Base-by-base conservation (phyloP, 2,888 invertebrate species). In the Amphipyra berbera region DNA sequence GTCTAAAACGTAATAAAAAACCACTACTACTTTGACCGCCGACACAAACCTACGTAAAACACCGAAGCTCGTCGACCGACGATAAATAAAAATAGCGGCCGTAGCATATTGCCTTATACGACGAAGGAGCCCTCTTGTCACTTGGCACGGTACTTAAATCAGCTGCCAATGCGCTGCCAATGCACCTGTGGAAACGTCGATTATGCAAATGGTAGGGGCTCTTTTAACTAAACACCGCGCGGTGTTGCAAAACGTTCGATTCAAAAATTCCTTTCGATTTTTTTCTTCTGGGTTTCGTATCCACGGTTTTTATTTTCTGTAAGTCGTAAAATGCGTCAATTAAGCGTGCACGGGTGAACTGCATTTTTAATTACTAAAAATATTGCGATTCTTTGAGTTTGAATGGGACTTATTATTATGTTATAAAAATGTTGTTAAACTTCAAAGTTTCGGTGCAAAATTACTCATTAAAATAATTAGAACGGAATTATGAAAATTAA, bases 151-250 rank as follows among this genome's bases (percentile, higher is more conserved):
- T 80, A 90, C 91, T 90, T 93, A 94, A 94, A 94, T 94, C 93
- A 93, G 85, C 91, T 92, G 93, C 88, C 90, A 85, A 83, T 84
- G 78, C 75, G 74, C 53, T 73, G 59, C 83, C 87, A 87, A 87
- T 87, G 90, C 92, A 94, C 93, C 93, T 93, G 93, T 93, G 85
- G 90, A 89, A 91, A 90, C 90, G 91, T 93, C 92, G 93, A 93
- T 94, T 94, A 94, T 94, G 94, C 92, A 92, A 94, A 95, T 92
- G 80, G 80, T 79, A 76, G 83, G 78, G 78, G 79, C 68, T 69
- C 88, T 88, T 91, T 92, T 93, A 88, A 88, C 90, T 89, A 90
- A 89, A 89, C 86, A 89, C 88, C 86, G 88, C 86, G 58, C 79
- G 78, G 85, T 88, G 88, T 87, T 83, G 84, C 82, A 74, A 76